phyloP scores from a whole-genome alignment of 2,113 vertebrate genomes.

The Narcine bancroftii region DNA sequence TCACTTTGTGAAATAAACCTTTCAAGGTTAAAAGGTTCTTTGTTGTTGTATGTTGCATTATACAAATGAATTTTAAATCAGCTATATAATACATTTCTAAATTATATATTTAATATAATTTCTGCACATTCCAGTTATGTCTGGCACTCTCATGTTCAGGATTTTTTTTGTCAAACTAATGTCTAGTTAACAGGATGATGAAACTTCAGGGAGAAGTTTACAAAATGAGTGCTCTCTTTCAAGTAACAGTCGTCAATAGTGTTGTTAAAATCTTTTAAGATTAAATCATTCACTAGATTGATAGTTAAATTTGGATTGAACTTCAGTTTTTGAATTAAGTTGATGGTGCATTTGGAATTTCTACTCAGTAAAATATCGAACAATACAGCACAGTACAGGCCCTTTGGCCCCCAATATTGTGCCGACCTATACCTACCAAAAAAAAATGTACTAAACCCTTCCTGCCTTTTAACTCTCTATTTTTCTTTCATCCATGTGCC shows the following conservation, averaged over 20 bases:
- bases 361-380: no score
- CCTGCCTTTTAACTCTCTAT: no score
- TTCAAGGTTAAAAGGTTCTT: not conserved
- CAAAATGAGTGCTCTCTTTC: not conserved
- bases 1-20: slow-evolving; percentile 16
- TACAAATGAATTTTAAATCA: no score
- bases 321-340: not conserved
- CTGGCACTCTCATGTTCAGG: not conserved
- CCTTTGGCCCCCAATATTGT: no score
- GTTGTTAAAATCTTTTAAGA: not conserved
- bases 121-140: not conserved
- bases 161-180: not conserved
- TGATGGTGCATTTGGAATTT: not conserved
- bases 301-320: not conserved
- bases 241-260: not conserved
- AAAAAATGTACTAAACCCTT: no score
- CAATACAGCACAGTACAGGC: no score
- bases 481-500: no score
- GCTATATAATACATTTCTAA: not conserved
- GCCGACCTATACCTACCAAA: no score
- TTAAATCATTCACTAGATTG: not conserved
- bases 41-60: not conserved
- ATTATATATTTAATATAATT: not conserved
- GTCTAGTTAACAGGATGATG: not conserved
- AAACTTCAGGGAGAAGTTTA: not conserved